These are phyloP conservation scores for Propsilocerus akamusi DNA, from an alignment of 1,140 invertebrate genomes.

Conservation along the genomic window DNA sequence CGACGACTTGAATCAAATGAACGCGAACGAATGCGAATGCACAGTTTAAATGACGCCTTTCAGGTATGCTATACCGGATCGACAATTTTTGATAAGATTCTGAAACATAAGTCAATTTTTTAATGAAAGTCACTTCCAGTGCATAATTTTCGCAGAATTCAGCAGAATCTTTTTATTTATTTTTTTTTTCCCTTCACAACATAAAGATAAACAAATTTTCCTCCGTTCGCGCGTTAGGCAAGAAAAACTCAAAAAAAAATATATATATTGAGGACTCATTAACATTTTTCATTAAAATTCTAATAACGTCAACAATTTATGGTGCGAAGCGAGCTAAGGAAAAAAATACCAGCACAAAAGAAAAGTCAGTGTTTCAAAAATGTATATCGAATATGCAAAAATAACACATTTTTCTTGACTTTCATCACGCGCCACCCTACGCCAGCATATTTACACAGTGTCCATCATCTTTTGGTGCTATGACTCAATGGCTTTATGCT, in stretches of 20 bases:
- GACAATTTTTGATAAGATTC: neutral
- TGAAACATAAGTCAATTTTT: neutral
- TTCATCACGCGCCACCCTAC: no score
- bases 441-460: neutral
- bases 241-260: neutral
- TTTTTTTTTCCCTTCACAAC: no score
- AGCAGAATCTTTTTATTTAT: no score
- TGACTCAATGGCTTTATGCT: no score
- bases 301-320: slow-evolving; percentile 2
- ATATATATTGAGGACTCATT: neutral
- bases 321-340: neutral
- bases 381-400: slow-evolving; percentile 2
- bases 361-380: neutral
- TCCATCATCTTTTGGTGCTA: neutral
- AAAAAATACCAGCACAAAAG: no score
- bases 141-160: no score
- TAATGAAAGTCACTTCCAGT: neutral
- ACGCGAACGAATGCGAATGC: slow-evolving; percentile 73
- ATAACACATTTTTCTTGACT: neutral
- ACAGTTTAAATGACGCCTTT: slow-evolving; percentile 74
- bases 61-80: no score
- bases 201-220: no score
- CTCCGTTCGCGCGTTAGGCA: no score
- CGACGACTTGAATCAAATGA: slow-evolving; percentile 73
- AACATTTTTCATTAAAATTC: slow-evolving; percentile 4